Conservation (phyloP, 2,888 invertebrate genomes). For the Torymus auratus region DNA sequence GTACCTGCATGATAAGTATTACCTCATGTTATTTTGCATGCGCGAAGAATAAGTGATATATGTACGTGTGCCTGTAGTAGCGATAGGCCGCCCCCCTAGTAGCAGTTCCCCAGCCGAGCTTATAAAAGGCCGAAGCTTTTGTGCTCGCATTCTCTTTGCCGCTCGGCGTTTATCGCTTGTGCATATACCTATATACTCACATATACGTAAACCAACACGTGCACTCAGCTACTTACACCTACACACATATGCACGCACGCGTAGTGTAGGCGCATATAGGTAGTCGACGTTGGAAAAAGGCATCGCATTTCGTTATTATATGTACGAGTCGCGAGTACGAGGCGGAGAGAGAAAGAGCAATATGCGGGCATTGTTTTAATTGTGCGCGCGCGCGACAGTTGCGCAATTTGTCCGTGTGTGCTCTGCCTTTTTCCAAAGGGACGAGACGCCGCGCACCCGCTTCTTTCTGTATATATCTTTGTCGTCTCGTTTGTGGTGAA, state of each 20-base stretch:
- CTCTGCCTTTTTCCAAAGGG: not conserved
- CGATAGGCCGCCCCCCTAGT: slow-evolving; percentile 1
- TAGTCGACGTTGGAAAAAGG: too few species aligned
- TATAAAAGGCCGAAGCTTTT: slow-evolving; percentile 23
- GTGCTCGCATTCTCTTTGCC: slow-evolving; percentile 19
- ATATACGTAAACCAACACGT: not conserved
- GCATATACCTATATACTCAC: not conserved
- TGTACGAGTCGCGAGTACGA: too few species aligned
- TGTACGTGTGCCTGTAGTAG: not conserved
- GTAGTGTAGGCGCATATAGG: too few species aligned
- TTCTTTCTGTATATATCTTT: not conserved
- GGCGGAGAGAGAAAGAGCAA: not conserved
- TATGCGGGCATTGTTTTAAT: slow-evolving; percentile 20
- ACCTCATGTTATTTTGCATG: slow-evolving; percentile 35
- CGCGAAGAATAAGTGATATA: slow-evolving; percentile 11
- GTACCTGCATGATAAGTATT: slow-evolving; percentile 52
- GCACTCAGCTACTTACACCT: too few species aligned
- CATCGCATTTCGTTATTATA: too few species aligned
- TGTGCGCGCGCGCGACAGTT: not conserved
- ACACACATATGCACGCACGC: too few species aligned
- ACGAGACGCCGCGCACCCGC: too few species aligned
- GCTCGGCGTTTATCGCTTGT: not conserved
- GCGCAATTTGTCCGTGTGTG: not conserved
- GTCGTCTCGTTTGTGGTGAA: not conserved
- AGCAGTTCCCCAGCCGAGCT: not conserved